Base-by-base conservation (phyloP, 2,888 invertebrate genomes). In the Ennomos quercinarius region DNA sequence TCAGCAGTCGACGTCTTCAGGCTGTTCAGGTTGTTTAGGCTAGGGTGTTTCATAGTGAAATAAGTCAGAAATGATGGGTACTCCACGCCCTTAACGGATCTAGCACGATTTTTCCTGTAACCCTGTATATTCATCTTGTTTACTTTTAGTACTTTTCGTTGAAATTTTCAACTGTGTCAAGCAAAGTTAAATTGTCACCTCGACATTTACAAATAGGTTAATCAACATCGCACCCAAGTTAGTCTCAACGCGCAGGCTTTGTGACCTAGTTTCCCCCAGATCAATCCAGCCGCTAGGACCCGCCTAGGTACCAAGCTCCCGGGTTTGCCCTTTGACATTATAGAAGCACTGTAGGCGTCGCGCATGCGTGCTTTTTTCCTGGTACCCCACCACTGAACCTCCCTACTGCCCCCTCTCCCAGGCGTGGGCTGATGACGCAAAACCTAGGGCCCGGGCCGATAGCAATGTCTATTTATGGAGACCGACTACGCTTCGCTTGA, bases 301-400 rank as follows among this genome's bases (percentile, higher is more conserved):
- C 44, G 47, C 78, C 86, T 85, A 86, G 85, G 77, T 64, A 78
- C 80, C 76, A 83, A 81, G 77, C 71, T 76, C 80, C 86, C 83
- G 84, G 86, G 86, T 63, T 67, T 84, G 89, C 86, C 89, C 91
- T 89, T 85, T 90, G 90, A 87, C 91, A 91, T 90, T 91, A 76
- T 72, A 61, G 56, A 63, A 70, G 70, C 77, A 27, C 49, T 49
- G 45, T 10, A 53, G 71, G 66, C 66, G 64, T 66, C 72, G 84
- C 89, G 91, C 88, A 84, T 83, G 89, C 87, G 83, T 75, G 55
- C 46, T 44, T 57, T 68, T 57, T 75, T 62, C 69, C 67, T 68
- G 53, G 58, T 61, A 40, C 61, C 58, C 65, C 62, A 52, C 61
- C 53, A 60, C 17, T 5, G 6, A 27, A 3, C 27, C 55, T 64